Conservation (phyloP, 2,888 invertebrate genomes). For the Ceratothoa steindachneri region DNA sequence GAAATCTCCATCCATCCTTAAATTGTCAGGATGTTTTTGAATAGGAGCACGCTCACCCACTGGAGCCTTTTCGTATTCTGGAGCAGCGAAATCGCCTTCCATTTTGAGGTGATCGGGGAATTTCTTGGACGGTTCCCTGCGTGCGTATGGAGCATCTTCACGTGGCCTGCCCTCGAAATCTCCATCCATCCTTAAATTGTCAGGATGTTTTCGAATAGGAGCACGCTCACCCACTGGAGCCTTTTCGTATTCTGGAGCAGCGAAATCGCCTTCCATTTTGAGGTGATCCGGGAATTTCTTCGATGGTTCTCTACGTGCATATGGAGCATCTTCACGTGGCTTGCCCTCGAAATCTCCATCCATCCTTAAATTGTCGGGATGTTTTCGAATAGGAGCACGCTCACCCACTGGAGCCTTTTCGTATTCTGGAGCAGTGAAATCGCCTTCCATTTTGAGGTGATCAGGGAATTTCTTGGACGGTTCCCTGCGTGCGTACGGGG, state of each 20-base stretch:
- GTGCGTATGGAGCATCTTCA: conserved; percentile 49
- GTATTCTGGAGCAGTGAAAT: conserved; percentile 51
- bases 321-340: conserved; percentile 51
- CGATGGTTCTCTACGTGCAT: conserved; percentile 54
- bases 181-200: conserved; percentile 44
- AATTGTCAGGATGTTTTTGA: conserved; percentile 49
- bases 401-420: conserved; percentile 29
- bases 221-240: conserved; percentile 32
- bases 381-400: conserved; percentile 30
- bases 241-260: conserved; percentile 55
- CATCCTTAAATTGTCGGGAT: conserved; percentile 44
- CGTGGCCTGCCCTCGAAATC: conserved; percentile 31
- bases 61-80: conserved; percentile 45
- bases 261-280: conserved; percentile 51
- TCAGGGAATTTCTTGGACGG: conserved; percentile 42
- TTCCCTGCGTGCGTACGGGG: conserved; percentile 33
- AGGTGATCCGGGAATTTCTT: conserved; percentile 40
- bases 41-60: conserved; percentile 37
- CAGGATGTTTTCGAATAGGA: conserved; percentile 32
- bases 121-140: conserved; percentile 50
- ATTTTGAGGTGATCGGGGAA: conserved; percentile 52
- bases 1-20: conserved; percentile 51
- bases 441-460: conserved; percentile 59
- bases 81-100: conserved; percentile 38
- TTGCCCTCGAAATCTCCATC: conserved; percentile 37